Evolutionary conservation across 2,888 invertebrate species (phyloP).

Genomic region (Pocota personata): DNA sequence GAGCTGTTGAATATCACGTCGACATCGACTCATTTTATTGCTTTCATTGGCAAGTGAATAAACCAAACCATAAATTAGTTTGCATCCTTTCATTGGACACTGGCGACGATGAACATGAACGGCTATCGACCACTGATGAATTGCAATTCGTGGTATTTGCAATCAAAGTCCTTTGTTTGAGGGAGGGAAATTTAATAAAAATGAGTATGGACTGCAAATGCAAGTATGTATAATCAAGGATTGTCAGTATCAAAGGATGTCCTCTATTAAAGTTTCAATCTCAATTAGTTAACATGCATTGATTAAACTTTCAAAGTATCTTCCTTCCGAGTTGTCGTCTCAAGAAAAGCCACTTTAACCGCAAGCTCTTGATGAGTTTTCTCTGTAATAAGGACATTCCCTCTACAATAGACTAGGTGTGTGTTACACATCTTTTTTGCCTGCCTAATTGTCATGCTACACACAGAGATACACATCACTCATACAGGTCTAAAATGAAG

Average conservation of each 20-base stretch:
- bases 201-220: background rate
- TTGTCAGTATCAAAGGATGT: background rate
- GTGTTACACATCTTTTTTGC: background rate
- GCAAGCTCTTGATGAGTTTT: constrained; percentile 41
- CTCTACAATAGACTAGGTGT: background rate
- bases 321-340: background rate
- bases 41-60: background rate
- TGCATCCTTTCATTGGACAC: background rate
- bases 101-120: background rate
- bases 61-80: background rate
- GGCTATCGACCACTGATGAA: background rate
- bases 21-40: background rate
- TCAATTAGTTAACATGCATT: constrained; percentile 16
- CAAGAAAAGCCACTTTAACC: background rate
- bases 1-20: background rate
- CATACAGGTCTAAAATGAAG: background rate
- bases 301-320: constrained; percentile 7
- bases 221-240: background rate
- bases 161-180: background rate
- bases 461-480: background rate
- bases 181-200: constrained; percentile 1
- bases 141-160: background rate
- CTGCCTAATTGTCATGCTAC: constrained; percentile 14
- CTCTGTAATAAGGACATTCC: constrained; percentile 6
- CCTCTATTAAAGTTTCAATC: background rate